Evolutionary conservation across 2,113 vertebrate genomes (phyloP).

Genomic region (Paralichthys olivaceus): DNA sequence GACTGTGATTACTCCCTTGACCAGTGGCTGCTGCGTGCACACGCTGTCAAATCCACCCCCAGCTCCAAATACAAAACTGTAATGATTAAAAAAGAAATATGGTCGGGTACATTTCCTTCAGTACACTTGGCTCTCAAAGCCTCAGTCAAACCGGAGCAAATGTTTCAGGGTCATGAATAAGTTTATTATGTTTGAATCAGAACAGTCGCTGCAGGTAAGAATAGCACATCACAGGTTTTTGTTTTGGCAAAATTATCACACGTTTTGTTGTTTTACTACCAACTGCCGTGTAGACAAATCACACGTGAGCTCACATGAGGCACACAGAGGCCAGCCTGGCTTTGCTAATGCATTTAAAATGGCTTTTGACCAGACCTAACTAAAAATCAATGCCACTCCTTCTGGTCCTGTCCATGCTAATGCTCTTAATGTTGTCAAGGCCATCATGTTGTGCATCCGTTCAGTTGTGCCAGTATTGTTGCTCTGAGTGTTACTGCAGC

Average conservation of each 20-base stretch:
- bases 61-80: no score
- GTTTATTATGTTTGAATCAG: no score
- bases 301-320: conserved; percentile 7
- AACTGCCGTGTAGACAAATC: conserved; percentile 5
- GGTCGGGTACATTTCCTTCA: no score
- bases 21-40: no score
- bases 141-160: no score
- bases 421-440: conserved; percentile 58
- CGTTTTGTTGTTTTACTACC: not conserved
- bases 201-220: no score
- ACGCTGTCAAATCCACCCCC: no score
- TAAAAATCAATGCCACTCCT: conserved; percentile 59
- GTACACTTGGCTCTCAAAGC: no score
- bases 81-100: no score
- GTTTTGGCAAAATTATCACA: not conserved
- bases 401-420: conserved; percentile 53
- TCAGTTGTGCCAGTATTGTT: conserved; percentile 26
- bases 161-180: no score
- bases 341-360: conserved; percentile 65
- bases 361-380: conserved; percentile 59
- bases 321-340: not conserved
- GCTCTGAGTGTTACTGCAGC: not conserved
- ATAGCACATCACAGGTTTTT: not conserved
- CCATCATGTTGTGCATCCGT: conserved; percentile 49
- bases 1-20: no score